A percentile compares a stretch with the other conserved stretches of the same genome.
Conservation (phyloP, 2,888 invertebrate species). For the Dioctria linearis region DNA sequence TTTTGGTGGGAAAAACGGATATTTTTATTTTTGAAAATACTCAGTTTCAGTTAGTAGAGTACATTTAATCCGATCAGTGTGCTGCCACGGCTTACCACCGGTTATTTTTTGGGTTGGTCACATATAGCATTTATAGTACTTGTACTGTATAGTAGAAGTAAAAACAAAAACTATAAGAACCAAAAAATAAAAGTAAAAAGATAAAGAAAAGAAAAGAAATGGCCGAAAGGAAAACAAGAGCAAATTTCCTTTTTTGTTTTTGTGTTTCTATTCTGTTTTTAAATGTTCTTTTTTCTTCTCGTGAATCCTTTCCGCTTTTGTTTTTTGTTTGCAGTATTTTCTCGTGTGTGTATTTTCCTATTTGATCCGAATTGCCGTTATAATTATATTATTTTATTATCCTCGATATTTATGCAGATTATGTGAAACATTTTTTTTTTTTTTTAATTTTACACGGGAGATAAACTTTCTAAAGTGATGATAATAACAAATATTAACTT, state of each 20-base stretch:
- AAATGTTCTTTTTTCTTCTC: constrained; percentile 28
- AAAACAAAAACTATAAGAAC: constrained; percentile 18
- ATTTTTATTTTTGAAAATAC: constrained; percentile 52
- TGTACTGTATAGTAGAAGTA: constrained; percentile 26
- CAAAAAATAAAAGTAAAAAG: constrained; percentile 22
- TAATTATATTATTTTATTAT: constrained; percentile 6
- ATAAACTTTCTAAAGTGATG: no score
- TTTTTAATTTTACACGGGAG: no score
- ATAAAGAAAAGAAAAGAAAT: constrained; percentile 20
- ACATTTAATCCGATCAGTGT: constrained; percentile 67
- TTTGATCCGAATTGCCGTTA: constrained; percentile 22
- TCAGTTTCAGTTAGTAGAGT: constrained; percentile 64
- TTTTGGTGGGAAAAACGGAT: constrained; percentile 50
- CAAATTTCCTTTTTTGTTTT: constrained; percentile 33
- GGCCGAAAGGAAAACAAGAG: constrained; percentile 45
- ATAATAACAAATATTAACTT: no score
- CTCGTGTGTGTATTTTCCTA: constrained; percentile 12
- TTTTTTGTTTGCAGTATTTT: constrained; percentile 5
- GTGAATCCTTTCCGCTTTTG: constrained; percentile 26
- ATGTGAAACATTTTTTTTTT: neutral
- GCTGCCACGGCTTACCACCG: constrained; percentile 61
- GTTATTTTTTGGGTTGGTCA: constrained; percentile 62
- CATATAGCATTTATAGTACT: constrained; percentile 52
- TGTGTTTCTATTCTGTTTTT: neutral
- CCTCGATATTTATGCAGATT: neutral